Evolutionary conservation across 1,140 invertebrate genomes (phyloP).

Genomic region (Drosophila aff.): DNA sequence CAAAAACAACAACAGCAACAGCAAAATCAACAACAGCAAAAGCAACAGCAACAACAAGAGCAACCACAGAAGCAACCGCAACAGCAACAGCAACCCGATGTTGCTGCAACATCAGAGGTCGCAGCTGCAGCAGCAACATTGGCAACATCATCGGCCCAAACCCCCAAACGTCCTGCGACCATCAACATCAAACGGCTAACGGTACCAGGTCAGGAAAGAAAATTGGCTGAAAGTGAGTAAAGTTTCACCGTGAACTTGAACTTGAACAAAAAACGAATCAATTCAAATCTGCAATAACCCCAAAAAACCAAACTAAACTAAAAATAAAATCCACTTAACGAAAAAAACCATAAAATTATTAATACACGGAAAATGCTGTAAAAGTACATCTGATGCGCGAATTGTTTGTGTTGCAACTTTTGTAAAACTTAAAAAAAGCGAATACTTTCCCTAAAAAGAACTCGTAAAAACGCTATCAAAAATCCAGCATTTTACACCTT

Average conservation of each 20-base stretch:
- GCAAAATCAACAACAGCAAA: slow-evolving; percentile 34
- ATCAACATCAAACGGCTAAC: slow-evolving; percentile 82
- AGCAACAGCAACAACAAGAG: slow-evolving; percentile 27
- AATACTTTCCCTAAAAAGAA: slow-evolving; percentile 5
- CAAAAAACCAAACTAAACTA: slow-evolving; percentile 42
- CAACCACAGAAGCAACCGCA: slow-evolving; percentile 3
- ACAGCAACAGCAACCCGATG: slow-evolving; percentile 7
- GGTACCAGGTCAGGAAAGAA: slow-evolving; percentile 84
- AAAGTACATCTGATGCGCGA: slow-evolving; percentile 78
- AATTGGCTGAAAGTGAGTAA: slow-evolving; percentile 85
- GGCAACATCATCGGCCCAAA: slow-evolving; percentile 48
- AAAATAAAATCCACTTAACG: slow-evolving; percentile 17
- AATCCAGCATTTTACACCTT: slow-evolving; percentile 73
- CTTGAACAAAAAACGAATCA: slow-evolving; percentile 34
- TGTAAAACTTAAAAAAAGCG: slow-evolving; percentile 48
- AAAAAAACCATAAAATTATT: slow-evolving; percentile 40
- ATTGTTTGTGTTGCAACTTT: slow-evolving; percentile 82
- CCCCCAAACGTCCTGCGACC: slow-evolving; percentile 66
- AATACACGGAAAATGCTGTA: slow-evolving; percentile 74
- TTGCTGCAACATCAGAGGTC: no score
- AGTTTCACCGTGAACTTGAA: slow-evolving; percentile 76
- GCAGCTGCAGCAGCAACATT: slow-evolving; percentile 29
- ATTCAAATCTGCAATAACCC: slow-evolving; percentile 34
- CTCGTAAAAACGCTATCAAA: slow-evolving; percentile 43
- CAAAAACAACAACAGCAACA: slow-evolving; percentile 20